Conservation (phyloP, 2,113 vertebrate genomes). For the Syngnathus scovelli region DNA sequence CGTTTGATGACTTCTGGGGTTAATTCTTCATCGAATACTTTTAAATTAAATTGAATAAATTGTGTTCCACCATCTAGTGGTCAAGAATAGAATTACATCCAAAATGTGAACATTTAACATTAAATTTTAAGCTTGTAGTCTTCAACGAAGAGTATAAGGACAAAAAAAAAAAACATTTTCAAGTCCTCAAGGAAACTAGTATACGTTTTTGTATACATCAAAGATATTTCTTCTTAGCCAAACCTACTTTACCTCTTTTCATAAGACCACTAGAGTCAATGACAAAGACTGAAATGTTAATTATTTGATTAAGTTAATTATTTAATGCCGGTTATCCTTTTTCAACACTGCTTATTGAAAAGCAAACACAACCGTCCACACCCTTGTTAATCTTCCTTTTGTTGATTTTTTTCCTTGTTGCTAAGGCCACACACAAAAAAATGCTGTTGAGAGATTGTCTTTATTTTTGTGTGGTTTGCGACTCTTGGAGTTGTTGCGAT, state of each 20-base stretch:
- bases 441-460: neutral
- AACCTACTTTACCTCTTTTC: neutral
- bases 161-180: too few relatives aligned
- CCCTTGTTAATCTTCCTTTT: neutral
- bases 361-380: neutral
- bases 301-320: neutral
- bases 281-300: neutral
- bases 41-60: too few relatives aligned
- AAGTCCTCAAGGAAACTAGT: neutral
- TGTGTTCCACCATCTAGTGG: too few relatives aligned
- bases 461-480: conserved; percentile 43
- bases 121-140: too few relatives aligned
- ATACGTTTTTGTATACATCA: neutral
- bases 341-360: neutral
- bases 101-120: too few relatives aligned
- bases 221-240: too few relatives aligned
- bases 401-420: neutral
- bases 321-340: neutral
- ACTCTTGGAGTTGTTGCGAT: conserved; percentile 40
- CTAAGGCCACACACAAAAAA: neutral
- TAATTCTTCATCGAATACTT: too few relatives aligned
- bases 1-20: too few relatives aligned
- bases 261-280: neutral
- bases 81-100: too few relatives aligned
- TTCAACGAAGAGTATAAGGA: too few relatives aligned